Conservation (phyloP, 2,797 vertebrate genomes). For the Melanotaenia nigrans region DNA sequence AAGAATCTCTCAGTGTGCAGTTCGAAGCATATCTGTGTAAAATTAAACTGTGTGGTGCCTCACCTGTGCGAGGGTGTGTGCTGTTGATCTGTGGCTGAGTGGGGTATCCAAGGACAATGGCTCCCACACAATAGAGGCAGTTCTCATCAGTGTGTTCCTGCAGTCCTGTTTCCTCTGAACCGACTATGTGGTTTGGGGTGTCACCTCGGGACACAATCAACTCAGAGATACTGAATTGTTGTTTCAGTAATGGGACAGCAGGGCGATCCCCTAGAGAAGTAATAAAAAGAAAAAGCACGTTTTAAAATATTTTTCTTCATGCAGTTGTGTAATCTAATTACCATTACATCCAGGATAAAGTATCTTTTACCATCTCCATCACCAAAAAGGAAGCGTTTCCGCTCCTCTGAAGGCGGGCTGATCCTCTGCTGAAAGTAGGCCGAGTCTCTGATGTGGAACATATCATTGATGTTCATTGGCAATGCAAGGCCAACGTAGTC, state of each 20-base stretch:
- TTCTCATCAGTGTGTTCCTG: slow-evolving; percentile 97
- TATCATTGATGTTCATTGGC: slow-evolving; percentile 93
- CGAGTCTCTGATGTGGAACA: slow-evolving; percentile 96
- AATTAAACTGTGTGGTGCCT: background rate
- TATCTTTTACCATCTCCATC: slow-evolving; percentile 89
- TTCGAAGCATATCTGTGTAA: background rate
- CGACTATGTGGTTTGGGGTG: slow-evolving; percentile 87
- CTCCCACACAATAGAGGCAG: slow-evolving; percentile 96
- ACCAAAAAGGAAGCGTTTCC: slow-evolving; percentile 85
- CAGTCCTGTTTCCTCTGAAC: slow-evolving; percentile 93
- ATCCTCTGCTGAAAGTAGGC: slow-evolving; percentile 96
- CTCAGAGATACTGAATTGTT: slow-evolving; percentile 97
- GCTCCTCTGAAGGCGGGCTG: slow-evolving; percentile 89
- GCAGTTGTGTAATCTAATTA: background rate
- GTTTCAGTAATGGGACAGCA: slow-evolving; percentile 86
- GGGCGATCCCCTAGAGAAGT: slow-evolving; percentile 82
- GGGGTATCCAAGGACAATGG: slow-evolving; percentile 89
- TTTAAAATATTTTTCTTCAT: background rate
- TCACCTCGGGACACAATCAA: slow-evolving; percentile 94
- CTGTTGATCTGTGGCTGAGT: slow-evolving; percentile 86
- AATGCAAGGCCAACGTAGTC: slow-evolving; percentile 97
- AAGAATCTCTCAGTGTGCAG: background rate
- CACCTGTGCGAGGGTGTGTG: slow-evolving; percentile 89
- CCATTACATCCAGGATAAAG: background rate
- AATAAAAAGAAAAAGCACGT: background rate